Base-by-base conservation (phyloP, 23 tunicate genomes). In the Botrylloides violaceus region DNA sequence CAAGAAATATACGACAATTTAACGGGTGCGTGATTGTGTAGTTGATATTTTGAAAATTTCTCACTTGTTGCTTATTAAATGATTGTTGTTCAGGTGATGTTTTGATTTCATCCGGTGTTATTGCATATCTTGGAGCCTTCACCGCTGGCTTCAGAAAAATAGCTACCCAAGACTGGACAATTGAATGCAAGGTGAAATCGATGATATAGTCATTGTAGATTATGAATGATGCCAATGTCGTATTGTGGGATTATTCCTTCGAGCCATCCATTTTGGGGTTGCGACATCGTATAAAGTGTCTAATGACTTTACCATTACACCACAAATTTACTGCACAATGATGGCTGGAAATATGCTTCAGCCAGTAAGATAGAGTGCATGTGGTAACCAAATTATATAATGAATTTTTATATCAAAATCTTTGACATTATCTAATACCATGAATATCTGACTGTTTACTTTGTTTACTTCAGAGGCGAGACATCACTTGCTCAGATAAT, bases 61-160 rank as follows among this genome's bases (percentile, higher is more conserved):
- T 59, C 7, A 6, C 26, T 22, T 59, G 25, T 65, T 23, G 18
- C 18, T 23, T 32, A 29, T 65, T 15, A 23, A 19, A 28, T 65
- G n/a, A 20, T 61, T 73, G 9, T 48, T 39, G 49, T 15, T 55
- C 60, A 88, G 96, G 98, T 73, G 98, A 93, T 61, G 94, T 93
- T n/a, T 81, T 93, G 12, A 93, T 93, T 15, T 77, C 98, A 12
- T 93, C 98, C 53, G 94, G 94, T 15, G 98, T 93, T 30, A 85
- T 93, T 49, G 98, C 98, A 18, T 93, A 93, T 72, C 81, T 93
- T 26, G 98, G 98, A 4, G 94, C 98, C n/a, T 93, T 93, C 61
- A 85, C 94, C 1, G 98, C 94, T 34, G 82, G 76, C 7, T 93
- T 85, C 89, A 71, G 98, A 32, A 77, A 80, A 61, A 58, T 82